Base-by-base conservation (phyloP, 2,113 vertebrate species). In the Sylvietta virens region DNA sequence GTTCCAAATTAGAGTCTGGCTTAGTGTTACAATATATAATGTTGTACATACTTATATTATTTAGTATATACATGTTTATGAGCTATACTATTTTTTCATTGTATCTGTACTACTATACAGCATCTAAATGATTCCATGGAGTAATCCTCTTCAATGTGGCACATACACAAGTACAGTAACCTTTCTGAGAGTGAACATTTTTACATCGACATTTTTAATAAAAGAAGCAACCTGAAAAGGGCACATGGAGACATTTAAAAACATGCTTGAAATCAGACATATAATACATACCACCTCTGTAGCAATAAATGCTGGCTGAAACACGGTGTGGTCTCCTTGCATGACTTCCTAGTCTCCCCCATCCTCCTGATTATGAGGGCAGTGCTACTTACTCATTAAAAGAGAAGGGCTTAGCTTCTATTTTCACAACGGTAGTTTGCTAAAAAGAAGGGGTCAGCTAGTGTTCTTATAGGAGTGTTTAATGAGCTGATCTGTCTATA, bases 401-500 rank as follows among this genome's bases (percentile, higher is more conserved):
- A 92, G 87, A 94, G 81, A 95, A 94, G 73, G 72, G 53, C 79
- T 95, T 88, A 94, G 73, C 78, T 87, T 97, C 89, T 90, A 73
- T 69, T 93, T 97, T 97, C 94, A 93, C 56, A 80, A 19, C 35
- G 67, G 40, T 81, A 86, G 42, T 89, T 97, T 96, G 81, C 96
- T 97, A 95, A 96, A 97, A 95, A 82, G 80, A 97, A 97, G 53
- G 79, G 65, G 85, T 95, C 66, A 81, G 57, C 81, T 94, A 91
- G 71, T 95, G 81, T 92, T 97, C 93, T 92, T 92, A 91, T 69
- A 70, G 53, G 39, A 77, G 50, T 64, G 81, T 84, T 97, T 98
- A 98, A 98, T 98, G 97, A 98, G 91, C 83, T 97, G 96, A n/a
- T 95, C 67, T 83, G 80, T 92, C 97, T 97, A 83, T 89, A 94